These are phyloP conservation scores for Micrasema minimum DNA, from an alignment of 1,140 invertebrate genomes.

Conservation along the genomic window DNA sequence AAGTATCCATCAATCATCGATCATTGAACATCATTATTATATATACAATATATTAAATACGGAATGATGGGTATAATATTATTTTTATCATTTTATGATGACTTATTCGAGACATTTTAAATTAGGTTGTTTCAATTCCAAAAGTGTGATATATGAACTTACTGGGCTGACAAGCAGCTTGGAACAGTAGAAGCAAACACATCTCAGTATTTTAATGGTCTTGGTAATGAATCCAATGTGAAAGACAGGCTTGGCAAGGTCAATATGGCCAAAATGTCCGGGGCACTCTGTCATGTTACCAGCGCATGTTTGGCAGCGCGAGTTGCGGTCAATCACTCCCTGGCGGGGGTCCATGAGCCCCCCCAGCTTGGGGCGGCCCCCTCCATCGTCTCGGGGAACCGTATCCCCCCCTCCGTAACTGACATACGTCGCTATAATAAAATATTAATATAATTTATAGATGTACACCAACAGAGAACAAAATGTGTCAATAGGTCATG, in stretches of 20 bases:
- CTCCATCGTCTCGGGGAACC: constrained; percentile 98
- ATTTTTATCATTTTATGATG: no score
- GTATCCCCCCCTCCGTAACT: constrained; percentile 96
- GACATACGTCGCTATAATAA: constrained; percentile 90
- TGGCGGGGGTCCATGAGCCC: constrained; percentile 99
- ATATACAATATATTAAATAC: no score
- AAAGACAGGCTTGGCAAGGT: constrained; percentile 98
- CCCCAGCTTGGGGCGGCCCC: constrained; percentile 95
- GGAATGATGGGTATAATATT: no score
- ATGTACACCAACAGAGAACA: no score
- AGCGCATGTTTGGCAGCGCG: constrained; percentile 97
- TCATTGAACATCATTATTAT: no score
- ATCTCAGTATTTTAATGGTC: constrained; percentile 95
- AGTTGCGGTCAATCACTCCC: constrained; percentile 94
- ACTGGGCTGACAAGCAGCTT: constrained; percentile 94
- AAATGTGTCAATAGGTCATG: no score
- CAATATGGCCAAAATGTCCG: constrained; percentile 99
- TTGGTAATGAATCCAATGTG: constrained; percentile 98
- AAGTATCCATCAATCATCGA: no score
- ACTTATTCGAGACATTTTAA: no score
- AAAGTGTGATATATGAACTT: no score
- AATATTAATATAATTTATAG: not conserved
- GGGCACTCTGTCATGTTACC: constrained; percentile 98
- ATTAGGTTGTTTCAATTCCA: no score
- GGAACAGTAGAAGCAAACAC: constrained; percentile 98